A percentile compares a stretch with the other conserved stretches of the same genome.
Conservation (phyloP, 2,797 vertebrate species). For the Antennarius maculatus region DNA sequence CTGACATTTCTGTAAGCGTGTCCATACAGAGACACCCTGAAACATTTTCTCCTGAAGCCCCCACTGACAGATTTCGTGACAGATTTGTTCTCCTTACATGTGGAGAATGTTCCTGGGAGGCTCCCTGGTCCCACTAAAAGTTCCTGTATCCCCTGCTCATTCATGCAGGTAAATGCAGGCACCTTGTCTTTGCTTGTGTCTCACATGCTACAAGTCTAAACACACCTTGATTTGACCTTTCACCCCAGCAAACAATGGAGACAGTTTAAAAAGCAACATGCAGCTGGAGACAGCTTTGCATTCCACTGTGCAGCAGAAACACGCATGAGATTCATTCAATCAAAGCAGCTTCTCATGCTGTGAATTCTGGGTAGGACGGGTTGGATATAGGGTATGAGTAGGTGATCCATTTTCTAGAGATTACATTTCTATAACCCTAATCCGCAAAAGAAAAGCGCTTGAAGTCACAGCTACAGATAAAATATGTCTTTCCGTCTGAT, state of each 20-base stretch:
- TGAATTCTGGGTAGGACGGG: too few species aligned
- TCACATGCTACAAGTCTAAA: conserved; percentile 5
- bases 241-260: background rate
- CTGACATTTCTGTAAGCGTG: conserved; percentile 24
- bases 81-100: conserved; percentile 20
- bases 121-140: conserved; percentile 10
- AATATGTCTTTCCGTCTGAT: too few species aligned
- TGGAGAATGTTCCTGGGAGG: conserved; percentile 4
- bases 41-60: conserved; percentile 22
- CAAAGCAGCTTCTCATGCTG: too few species aligned
- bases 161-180: conserved; percentile 31
- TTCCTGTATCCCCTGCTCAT: background rate
- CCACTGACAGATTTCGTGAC: conserved; percentile 9
- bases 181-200: conserved; percentile 13
- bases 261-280: background rate
- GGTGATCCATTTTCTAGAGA: too few species aligned
- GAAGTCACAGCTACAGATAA: too few species aligned
- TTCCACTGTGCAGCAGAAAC: background rate
- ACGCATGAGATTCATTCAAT: background rate
- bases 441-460: too few species aligned
- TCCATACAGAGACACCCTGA: conserved; percentile 29
- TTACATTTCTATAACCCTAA: too few species aligned
- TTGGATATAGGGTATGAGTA: too few species aligned
- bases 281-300: background rate
- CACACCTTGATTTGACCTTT: conserved; percentile 23